These are phyloP conservation scores for Takifugu bimaculatus DNA, from an alignment of 2,113 vertebrate genomes.

Conservation along the genomic window DNA sequence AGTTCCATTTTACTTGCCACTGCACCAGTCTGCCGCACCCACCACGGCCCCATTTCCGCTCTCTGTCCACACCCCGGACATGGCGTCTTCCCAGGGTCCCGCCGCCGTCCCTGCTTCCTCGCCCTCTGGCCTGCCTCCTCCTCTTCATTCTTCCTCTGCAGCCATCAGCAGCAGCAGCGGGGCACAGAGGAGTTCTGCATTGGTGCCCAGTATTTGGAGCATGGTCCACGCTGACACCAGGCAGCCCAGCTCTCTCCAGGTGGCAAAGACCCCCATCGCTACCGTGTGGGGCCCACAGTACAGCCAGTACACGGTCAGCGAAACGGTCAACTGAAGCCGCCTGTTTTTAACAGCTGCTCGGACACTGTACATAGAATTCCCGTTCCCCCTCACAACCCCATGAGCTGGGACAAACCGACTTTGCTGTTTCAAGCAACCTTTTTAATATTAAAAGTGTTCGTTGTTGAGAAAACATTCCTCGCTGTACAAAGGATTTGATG, in stretches of 20 bases:
- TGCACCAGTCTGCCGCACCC: conserved; percentile 32
- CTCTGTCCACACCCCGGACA: not conserved
- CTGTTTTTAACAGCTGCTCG: conserved; percentile 4
- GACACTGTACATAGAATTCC: conserved; percentile 39
- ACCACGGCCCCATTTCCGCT: conserved; percentile 15
- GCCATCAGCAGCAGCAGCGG: conserved; percentile 17
- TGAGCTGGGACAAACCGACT: conserved; percentile 13
- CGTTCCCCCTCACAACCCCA: conserved; percentile 5
- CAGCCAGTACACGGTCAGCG: conserved; percentile 62
- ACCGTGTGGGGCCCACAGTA: conserved; percentile 68
- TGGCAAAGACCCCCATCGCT: conserved; percentile 48
- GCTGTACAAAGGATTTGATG: conserved; percentile 10
- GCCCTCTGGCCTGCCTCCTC: conserved; percentile 13
- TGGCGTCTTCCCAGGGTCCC: not conserved
- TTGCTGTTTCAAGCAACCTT: conserved; percentile 25
- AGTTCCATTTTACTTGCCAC: conserved; percentile 38
- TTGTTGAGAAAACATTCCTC: conserved; percentile 22
- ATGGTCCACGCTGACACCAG: conserved; percentile 59
- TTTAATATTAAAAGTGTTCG: conserved; percentile 6
- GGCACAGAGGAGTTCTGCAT: conserved; percentile 41
- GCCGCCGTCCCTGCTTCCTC: not conserved
- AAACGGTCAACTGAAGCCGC: conserved; percentile 60
- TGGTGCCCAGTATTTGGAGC: conserved; percentile 63
- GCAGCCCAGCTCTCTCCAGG: conserved; percentile 50
- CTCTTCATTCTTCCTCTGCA: conserved; percentile 30